Evolutionary conservation across 1,140 invertebrate genomes (phyloP), one percentile per base, ranked within the genome.

Genomic region (Caligus rogercresseyi): DNA sequence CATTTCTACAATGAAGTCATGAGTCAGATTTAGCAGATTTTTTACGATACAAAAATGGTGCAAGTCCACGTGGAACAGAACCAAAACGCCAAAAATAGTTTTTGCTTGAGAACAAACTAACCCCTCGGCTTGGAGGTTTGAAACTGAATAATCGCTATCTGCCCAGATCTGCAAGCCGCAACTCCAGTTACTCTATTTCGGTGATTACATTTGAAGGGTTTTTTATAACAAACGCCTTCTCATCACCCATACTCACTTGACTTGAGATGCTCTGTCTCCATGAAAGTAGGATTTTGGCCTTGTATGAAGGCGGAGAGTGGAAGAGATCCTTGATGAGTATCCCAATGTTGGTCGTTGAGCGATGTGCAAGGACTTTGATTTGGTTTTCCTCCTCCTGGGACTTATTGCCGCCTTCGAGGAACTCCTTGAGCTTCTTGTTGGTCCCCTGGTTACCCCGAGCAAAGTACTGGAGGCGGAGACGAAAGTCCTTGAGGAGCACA

Each of bases 281-380:
- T 31, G 91, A 96, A 15, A 95, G 76, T 54, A 81, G 81, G 66
- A 96, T 80, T 54, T 78, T 76, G 67, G 84, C 85, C 71, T 94
- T 96, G 72, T 89, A 95, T 66, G 84, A 84, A 2, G 93, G 93
- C 31, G 91, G 90, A 65, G 82, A 85, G 71, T 94, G 88, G 73
- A 96, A 95, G 60, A 96, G 76, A 76, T 97, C 93, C 72, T 90
- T 87, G 57, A 97, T 93, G 16, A 97, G 77, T 0, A 82, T 81
- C 70, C 90, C 93, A 55, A 97, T 94, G 71, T 96, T 96, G 54
- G 86, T 86, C 23, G 87, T 90, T 11, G 87, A 89, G 72, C 89
- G 90, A 3, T 92, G 73, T 15, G 88, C 88, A 26, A 85, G 81
- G 59, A 89, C 76, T 74, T 89, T 87, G 1, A 89, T 77, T 73